Conservation (phyloP, 2,113 vertebrate species). For the Gallinago media region DNA sequence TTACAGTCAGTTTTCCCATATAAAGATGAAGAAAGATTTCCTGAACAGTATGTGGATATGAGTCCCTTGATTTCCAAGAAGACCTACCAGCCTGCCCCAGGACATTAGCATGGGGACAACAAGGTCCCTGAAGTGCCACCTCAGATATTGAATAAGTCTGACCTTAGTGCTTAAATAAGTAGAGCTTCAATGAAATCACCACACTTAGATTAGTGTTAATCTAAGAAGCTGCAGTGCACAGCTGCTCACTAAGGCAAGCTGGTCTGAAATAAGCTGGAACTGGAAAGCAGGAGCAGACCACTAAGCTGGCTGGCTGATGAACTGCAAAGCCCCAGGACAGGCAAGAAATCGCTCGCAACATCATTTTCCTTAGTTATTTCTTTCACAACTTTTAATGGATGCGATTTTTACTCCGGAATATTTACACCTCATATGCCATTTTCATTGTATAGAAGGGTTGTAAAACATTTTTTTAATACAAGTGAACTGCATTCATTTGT, state of each 20-base stretch:
- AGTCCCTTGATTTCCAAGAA: not conserved
- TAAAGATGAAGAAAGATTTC: not conserved
- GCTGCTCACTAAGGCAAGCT: not conserved
- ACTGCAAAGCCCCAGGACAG: not conserved
- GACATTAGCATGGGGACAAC: accelerated
- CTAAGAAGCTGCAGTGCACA: not conserved
- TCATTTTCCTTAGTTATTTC: not conserved
- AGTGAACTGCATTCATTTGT: not conserved
- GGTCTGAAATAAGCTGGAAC: not conserved
- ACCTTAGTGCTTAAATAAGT: not conserved
- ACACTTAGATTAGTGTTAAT: not conserved
- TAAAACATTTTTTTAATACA: not conserved
- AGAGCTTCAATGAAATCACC: not conserved
- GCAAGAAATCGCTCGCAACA: accelerated
- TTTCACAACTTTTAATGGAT: slow-evolving; percentile 12
- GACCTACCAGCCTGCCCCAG: not conserved
- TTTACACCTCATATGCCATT: not conserved
- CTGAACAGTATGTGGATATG: not conserved
- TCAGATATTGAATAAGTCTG: not conserved
- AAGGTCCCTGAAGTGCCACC: not conserved
- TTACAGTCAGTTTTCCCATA: not conserved
- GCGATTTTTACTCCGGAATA: not conserved
- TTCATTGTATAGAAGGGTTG: not conserved
- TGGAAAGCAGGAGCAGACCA: not conserved
- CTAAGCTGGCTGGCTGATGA: not conserved